Evolutionary conservation across 2,113 vertebrate species (phyloP), one percentile per base, ranked within the genome.

Genomic region (Antennarius striatus): DNA sequence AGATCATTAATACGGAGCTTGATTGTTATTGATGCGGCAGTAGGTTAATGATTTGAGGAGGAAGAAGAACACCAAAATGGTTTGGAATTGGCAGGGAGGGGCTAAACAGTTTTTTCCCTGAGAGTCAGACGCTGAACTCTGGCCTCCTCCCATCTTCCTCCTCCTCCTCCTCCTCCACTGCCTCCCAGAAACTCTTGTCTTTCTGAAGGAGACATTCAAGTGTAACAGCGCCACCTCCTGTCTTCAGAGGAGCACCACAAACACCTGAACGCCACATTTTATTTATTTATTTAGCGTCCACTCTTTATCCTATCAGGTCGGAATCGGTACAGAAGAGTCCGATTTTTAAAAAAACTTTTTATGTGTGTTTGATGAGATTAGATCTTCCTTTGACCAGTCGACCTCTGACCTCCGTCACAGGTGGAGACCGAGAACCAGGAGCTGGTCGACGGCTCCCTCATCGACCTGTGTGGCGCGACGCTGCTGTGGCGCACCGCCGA

Each of bases 401-500:
- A 22, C 22, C 3, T 36, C 1, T 42, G 1, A 45, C 16, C 0
- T 66, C 11, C 56, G 11, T 56, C 83, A 0, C 77, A 99, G 98
- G 96, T 99, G 71, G 97, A 99, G 79, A 92, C 93, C 0, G 98
- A 99, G 90, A 93, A 90, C 0, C 98, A 99, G 86, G 96, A 98
- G 75, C 94, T 99, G 46, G 95, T 98, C 15, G 98, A 99, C 12
- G 98, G 98, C 79, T 98, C 97, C 0, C 92, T 99, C 46, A 95
- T 99, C 1, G 98, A 99, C 82, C 93, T 99, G 4, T 99, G 98
- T 0, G 98, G 98, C 0, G 98, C 98, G 0, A 98, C 98, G 0
- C 83, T 99, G 86, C 90, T 99, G 75, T 99, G 98, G 98, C 96
- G 98, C 65, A 99, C 98, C 0, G 96, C 98, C 0, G 98, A 99